These are phyloP conservation scores for Cristatella mucedo DNA, from an alignment of 2,888 invertebrate genomes.

Conservation along the genomic window DNA sequence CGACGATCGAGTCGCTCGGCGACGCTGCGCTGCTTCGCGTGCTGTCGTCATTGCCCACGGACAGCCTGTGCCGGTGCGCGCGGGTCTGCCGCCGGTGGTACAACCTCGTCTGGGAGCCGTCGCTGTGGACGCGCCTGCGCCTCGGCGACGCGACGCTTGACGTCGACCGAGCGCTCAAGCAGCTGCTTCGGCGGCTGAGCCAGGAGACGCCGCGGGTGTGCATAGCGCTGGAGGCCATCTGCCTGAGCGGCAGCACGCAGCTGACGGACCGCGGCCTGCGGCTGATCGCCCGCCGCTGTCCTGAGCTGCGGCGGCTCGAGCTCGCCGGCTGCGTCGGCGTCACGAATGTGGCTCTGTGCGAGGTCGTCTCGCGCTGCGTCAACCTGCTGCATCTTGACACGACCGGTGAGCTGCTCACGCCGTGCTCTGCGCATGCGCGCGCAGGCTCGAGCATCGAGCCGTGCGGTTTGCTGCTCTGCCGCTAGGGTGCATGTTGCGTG, in stretches of 20 bases:
- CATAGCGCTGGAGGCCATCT: constrained; percentile 51
- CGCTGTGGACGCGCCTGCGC: constrained; percentile 54
- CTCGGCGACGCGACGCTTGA: constrained; percentile 47
- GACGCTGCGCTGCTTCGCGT: constrained; percentile 55
- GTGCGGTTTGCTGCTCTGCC: too few species aligned
- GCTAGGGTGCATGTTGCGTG: too few species aligned
- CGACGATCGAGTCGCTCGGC: constrained; percentile 38
- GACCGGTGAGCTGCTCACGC: constrained; percentile 52
- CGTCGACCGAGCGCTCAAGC: constrained; percentile 49
- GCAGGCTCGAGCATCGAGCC: too few species aligned
- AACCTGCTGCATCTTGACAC: constrained; percentile 69
- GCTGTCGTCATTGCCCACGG: constrained; percentile 53
- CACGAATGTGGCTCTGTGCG: constrained; percentile 59
- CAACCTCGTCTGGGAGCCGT: constrained; percentile 59
- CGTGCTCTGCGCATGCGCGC: too few species aligned
- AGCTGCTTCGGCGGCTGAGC: constrained; percentile 48
- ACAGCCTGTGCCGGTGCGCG: constrained; percentile 54
- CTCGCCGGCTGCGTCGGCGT: constrained; percentile 57
- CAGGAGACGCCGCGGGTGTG: constrained; percentile 53
- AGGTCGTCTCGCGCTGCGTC: constrained; percentile 59
- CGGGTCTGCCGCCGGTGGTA: constrained; percentile 61
- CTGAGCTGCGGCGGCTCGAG: constrained; percentile 63
- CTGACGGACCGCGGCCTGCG: constrained; percentile 62
- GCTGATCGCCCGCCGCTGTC: constrained; percentile 59
- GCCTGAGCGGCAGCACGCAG: constrained; percentile 52